Evolutionary conservation across 2,113 vertebrate genomes (phyloP).

Genomic region (Pseudopipra pipra): DNA sequence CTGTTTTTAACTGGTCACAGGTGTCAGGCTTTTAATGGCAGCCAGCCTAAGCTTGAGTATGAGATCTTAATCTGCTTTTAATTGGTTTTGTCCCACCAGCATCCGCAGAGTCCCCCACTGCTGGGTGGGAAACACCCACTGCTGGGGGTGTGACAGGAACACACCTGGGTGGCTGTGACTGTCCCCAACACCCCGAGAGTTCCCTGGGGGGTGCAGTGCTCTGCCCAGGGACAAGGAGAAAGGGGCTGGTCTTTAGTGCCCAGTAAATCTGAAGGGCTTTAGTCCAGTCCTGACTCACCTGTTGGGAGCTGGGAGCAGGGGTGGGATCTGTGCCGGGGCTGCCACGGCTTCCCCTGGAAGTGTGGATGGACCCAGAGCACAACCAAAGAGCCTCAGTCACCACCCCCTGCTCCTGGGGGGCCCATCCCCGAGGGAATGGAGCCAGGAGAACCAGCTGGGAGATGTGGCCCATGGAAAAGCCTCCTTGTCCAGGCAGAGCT

Average conservation of each 20-base stretch:
- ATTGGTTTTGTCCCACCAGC: neutral
- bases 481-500: neutral
- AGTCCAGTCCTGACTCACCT: neutral
- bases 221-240: neutral
- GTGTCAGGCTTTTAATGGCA: neutral
- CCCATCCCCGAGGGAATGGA: neutral
- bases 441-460: neutral
- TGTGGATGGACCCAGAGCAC: neutral
- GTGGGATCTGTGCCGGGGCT: neutral
- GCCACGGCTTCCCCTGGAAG: neutral
- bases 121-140: neutral
- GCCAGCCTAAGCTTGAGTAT: neutral
- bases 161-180: rapidly evolving
- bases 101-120: neutral
- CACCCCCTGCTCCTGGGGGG: neutral
- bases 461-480: neutral
- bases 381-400: conserved; percentile 71
- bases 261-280: neutral
- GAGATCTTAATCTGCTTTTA: conserved; percentile 11
- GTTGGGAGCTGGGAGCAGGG: neutral
- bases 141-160: neutral
- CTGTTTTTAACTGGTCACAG: neutral
- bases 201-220: neutral
- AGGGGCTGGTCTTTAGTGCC: neutral
- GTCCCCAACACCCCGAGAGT: neutral